Base-by-base conservation (phyloP, 2,113 vertebrate species). In the Calcarius ornatus region DNA sequence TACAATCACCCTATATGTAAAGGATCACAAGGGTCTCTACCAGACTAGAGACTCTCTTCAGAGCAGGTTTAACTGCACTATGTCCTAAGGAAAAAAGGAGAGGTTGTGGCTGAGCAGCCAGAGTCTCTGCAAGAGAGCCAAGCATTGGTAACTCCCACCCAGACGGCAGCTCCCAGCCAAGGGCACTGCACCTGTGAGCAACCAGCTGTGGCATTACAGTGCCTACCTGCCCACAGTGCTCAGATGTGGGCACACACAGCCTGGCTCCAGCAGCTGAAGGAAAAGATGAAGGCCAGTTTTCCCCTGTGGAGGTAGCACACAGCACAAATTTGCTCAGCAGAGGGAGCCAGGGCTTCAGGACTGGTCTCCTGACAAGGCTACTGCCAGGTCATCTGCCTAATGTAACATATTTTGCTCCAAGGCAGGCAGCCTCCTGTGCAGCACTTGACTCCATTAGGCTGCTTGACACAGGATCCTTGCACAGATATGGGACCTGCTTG, bases 221-320 rank as follows among this genome's bases (percentile, higher is more conserved):
- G 1, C 64, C 66, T 8, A 22, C 75, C 31, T 33, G 15, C 64
- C 81, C 68, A 25, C 0, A 0, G 10, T 50, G 71, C 69, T 79
- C 53, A 30, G 37, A 24, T 1, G 12, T 2, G 11, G 64, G 59
- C 37, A 35, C 2, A 15, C 21, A 9, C 0, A 0, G 7, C 17
- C n/a, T 11, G 24, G 45, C 68, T 50, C 72, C 5, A 23, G 57
- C 6, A 0, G 59, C 85, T 27, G 9, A n/a, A 63, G 47, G 53
- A 72, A 30, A 48, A 47, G 56, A 33, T 2, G 12, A 69, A 57
- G 47, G 56, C n/a, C 11, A 15, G 12, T 43, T n/a, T 42, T 82
- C 27, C 64, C 40, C 73, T 3, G 7, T 8, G 14, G 69, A 35
- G 71, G 43, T 12, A 60, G 27, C 43, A 37, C 8, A 2, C 25